These are phyloP conservation scores for Sebastes miniatus DNA, from an alignment of 2,797 vertebrate genomes.

Conservation along the genomic window DNA sequence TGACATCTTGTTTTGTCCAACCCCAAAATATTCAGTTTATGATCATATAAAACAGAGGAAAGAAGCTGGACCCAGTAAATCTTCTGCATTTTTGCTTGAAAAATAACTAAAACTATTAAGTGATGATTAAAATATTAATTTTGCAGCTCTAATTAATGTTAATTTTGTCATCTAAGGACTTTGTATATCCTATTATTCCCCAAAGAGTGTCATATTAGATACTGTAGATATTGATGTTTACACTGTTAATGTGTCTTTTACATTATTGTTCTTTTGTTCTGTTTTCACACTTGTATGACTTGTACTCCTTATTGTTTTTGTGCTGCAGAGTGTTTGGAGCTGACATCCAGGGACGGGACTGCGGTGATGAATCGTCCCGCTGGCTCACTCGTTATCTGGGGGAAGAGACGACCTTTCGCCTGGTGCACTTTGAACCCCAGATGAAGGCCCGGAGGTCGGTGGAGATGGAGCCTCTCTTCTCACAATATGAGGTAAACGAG, in stretches of 20 bases:
- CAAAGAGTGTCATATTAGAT: too few species aligned
- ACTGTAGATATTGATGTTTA: too few species aligned
- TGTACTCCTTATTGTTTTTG: background rate
- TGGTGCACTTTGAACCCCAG: slow-evolving; percentile 90
- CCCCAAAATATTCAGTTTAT: too few species aligned
- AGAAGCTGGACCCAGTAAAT: too few species aligned
- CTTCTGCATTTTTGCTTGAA: too few species aligned
- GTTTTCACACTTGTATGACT: background rate
- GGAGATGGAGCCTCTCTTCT: slow-evolving; percentile 57
- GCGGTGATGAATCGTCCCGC: slow-evolving; percentile 85
- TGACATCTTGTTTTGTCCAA: too few species aligned
- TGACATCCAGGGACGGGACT: slow-evolving; percentile 91
- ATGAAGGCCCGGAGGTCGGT: slow-evolving; percentile 81
- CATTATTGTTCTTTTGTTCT: background rate
- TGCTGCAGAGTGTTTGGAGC: slow-evolving; percentile 84
- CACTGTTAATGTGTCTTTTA: background rate
- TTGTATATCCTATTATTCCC: too few species aligned
- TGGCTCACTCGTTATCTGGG: slow-evolving; percentile 89
- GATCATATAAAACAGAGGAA: too few species aligned
- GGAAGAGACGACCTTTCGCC: slow-evolving; percentile 76
- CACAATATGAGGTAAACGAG: slow-evolving; percentile 79
- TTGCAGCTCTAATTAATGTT: too few species aligned
- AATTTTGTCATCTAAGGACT: accelerated
- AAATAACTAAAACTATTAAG: too few species aligned
- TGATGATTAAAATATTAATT: too few species aligned